phyloP scores from a whole-genome alignment of 2,113 vertebrate species.

The Mungos mungo region DNA sequence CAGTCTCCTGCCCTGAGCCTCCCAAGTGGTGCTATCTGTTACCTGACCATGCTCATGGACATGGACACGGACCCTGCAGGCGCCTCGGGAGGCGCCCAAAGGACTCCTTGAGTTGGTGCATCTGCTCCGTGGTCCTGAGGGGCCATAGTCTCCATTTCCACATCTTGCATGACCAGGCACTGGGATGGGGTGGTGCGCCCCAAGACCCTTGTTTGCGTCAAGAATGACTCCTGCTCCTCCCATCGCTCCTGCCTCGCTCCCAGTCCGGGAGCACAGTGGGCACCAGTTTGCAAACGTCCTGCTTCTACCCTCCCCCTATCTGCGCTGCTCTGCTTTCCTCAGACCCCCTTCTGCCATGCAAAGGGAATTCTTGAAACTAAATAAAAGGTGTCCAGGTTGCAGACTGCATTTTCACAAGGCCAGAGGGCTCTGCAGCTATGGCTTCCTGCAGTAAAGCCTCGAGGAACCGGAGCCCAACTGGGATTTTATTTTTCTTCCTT shows the following conservation, averaged over 20 bases:
- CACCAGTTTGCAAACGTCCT: not conserved
- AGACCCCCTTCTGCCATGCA: conserved; percentile 65
- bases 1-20: conserved; percentile 58
- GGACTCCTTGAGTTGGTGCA: conserved; percentile 63
- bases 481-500: not conserved
- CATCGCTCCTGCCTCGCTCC: conserved; percentile 5
- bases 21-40: conserved; percentile 76
- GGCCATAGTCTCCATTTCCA: conserved; percentile 64
- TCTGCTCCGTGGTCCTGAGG: not conserved
- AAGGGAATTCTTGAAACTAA: conserved; percentile 73
- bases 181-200: conserved; percentile 64
- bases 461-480: not conserved
- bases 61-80: conserved; percentile 50
- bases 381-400: conserved; percentile 75
- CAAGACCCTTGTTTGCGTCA: conserved; percentile 67
- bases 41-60: conserved; percentile 47
- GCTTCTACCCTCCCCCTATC: conserved; percentile 33
- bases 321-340: conserved; percentile 47
- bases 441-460: conserved; percentile 36
- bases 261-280: not conserved
- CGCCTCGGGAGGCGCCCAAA: conserved; percentile 38
- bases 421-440: not conserved
- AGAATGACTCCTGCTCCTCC: conserved; percentile 62
- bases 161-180: conserved; percentile 77
- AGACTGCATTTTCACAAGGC: conserved; percentile 66